Percentiles rank a stretch among this genome's conserved stretches.
Evolutionary conservation across 2,888 invertebrate genomes (phyloP).

Genomic region (Agrochola circellaris): DNA sequence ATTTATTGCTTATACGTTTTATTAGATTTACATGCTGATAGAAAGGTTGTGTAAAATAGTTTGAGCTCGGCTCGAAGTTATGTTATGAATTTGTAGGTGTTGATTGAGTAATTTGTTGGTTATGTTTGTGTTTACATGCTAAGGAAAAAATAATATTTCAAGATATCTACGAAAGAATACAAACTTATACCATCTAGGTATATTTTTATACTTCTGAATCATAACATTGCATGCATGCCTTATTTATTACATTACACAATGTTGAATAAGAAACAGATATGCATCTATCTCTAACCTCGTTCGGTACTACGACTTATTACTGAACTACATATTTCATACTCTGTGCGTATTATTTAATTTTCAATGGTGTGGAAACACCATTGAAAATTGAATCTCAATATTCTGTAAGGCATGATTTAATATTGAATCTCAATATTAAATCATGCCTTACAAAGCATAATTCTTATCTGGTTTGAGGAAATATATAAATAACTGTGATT

Average conservation of each 20-base stretch:
- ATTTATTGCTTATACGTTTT: conserved; percentile 44
- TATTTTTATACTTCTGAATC: conserved; percentile 4
- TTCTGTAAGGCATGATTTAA: too few species aligned
- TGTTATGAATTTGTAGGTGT: conserved; percentile 13
- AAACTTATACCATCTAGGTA: not conserved
- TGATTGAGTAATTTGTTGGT: conserved; percentile 2
- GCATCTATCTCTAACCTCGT: not conserved
- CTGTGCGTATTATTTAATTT: not conserved
- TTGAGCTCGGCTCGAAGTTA: not conserved
- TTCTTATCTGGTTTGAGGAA: conserved; percentile 26
- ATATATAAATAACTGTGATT: conserved; percentile 5
- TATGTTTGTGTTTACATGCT: not conserved
- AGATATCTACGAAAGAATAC: too few species aligned
- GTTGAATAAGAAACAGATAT: conserved; percentile 8
- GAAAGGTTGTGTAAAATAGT: conserved; percentile 29
- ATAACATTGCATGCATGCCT: not conserved
- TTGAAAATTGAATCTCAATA: not conserved
- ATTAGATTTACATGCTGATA: conserved; percentile 37
- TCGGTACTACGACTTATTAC: not conserved
- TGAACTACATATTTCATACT: not conserved
- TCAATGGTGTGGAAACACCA: not conserved
- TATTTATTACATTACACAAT: conserved; percentile 21
- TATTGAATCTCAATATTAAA: conserved; percentile 10
- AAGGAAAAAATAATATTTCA: not conserved
- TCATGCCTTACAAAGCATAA: conserved; percentile 21